phyloP scores from a whole-genome alignment of 2,888 invertebrate species.

The Fissipunctia ypsillon region DNA sequence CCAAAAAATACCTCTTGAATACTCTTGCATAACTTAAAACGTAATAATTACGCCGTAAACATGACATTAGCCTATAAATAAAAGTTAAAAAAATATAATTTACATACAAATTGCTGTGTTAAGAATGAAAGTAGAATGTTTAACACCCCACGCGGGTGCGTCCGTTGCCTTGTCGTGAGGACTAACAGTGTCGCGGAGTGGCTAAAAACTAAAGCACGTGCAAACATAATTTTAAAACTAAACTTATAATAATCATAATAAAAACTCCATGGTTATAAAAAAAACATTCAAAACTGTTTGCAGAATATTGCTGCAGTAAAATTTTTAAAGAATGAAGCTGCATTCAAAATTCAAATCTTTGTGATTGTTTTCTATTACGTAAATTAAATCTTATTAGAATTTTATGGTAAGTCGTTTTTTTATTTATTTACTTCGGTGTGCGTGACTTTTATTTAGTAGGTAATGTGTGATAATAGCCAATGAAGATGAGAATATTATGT shows the following conservation, averaged over 20 bases:
- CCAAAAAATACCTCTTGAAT: not conserved
- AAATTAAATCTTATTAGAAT: not conserved
- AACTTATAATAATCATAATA: constrained; percentile 3
- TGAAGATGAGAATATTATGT: not conserved
- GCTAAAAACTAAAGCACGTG: constrained; percentile 82
- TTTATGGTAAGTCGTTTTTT: constrained; percentile 44
- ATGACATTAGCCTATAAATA: constrained; percentile 68
- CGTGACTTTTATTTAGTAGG: constrained; percentile 30
- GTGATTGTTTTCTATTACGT: constrained; percentile 55
- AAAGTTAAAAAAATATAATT: constrained; percentile 54
- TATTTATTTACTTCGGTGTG: constrained; percentile 42
- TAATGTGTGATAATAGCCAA: not conserved
- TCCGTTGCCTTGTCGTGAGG: constrained; percentile 72
- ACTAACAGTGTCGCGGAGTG: constrained; percentile 79
- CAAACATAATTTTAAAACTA: constrained; percentile 53
- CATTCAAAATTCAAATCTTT: constrained; percentile 50
- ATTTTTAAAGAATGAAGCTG: constrained; percentile 26
- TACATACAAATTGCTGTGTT: constrained; percentile 54
- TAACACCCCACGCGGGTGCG: constrained; percentile 73
- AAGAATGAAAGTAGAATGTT: constrained; percentile 80
- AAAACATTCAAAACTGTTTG: constrained; percentile 14
- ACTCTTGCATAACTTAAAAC: constrained; percentile 39
- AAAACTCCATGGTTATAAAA: constrained; percentile 23
- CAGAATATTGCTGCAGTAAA: constrained; percentile 4
- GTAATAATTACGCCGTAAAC: constrained; percentile 36